These are phyloP conservation scores for Mactromeris polynyma DNA, from an alignment of 2,888 invertebrate genomes.

Conservation along the genomic window DNA sequence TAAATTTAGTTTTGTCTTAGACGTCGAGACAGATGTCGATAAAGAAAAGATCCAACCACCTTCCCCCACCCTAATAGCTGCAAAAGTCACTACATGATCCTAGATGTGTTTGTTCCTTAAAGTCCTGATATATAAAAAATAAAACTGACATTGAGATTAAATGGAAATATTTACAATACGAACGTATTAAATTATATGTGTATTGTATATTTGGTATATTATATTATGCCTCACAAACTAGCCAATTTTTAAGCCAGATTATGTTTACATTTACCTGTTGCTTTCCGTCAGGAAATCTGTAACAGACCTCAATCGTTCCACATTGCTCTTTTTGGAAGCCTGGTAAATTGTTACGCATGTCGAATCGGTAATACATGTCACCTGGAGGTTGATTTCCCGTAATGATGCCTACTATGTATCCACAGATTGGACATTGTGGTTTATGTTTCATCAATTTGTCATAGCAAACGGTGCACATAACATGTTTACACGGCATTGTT, in stretches of 20 bases:
- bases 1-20: too few species aligned
- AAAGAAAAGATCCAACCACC: too few species aligned
- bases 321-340: slow-evolving; percentile 52
- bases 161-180: not conserved
- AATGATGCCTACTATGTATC: slow-evolving; percentile 73
- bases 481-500: slow-evolving; percentile 76
- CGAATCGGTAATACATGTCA: slow-evolving; percentile 61
- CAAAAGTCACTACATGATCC: too few species aligned
- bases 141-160: not conserved
- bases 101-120: too few species aligned
- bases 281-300: slow-evolving; percentile 83
- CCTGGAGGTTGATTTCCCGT: slow-evolving; percentile 80
- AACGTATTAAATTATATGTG: not conserved
- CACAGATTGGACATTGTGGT: slow-evolving; percentile 81
- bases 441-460: slow-evolving; percentile 70
- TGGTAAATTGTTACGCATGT: slow-evolving; percentile 46
- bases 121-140: too few species aligned
- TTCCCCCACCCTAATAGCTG: too few species aligned
- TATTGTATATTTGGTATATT: too few species aligned
- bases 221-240: too few species aligned
- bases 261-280: slow-evolving; percentile 72
- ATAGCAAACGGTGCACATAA: slow-evolving; percentile 77
- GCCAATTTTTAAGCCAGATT: too few species aligned
- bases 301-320: slow-evolving; percentile 73
- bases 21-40: too few species aligned